Conservation (phyloP, 2,797 vertebrate genomes). For the Hephaestus fuliginosus region DNA sequence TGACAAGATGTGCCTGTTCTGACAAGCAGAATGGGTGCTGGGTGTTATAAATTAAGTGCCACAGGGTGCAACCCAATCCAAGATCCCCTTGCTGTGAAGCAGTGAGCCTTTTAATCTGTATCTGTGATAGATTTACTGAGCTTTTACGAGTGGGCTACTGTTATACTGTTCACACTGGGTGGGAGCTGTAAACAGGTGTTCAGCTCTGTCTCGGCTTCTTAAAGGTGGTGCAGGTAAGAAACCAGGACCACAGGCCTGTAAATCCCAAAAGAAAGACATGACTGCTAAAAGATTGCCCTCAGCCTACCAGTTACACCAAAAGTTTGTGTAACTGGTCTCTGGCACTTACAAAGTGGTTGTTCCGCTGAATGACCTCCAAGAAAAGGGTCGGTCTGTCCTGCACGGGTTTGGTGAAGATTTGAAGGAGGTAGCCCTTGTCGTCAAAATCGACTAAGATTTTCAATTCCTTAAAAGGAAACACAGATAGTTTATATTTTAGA, state of each 20-base stretch:
- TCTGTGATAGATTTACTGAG: slow-evolving; percentile 82
- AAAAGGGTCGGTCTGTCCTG: slow-evolving; percentile 91
- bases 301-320: not conserved
- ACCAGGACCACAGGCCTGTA: slow-evolving; percentile 32
- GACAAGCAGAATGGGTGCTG: slow-evolving; percentile 71
- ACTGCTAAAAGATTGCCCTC: not conserved
- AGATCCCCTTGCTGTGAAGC: slow-evolving; percentile 66
- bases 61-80: slow-evolving; percentile 77
- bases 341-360: slow-evolving; percentile 88
- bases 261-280: slow-evolving; percentile 16
- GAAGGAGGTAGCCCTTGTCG: slow-evolving; percentile 90
- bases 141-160: slow-evolving; percentile 74
- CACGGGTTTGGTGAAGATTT: slow-evolving; percentile 90
- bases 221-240: slow-evolving; percentile 28
- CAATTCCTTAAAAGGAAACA: slow-evolving; percentile 78
- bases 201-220: slow-evolving; percentile 46
- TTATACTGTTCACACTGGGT: slow-evolving; percentile 64
- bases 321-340: not conserved
- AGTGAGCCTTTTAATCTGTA: slow-evolving; percentile 76
- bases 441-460: slow-evolving; percentile 90
- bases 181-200: slow-evolving; percentile 80
- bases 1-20: slow-evolving; percentile 75
- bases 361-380: slow-evolving; percentile 89
- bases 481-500: not conserved
- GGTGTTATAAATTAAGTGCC: slow-evolving; percentile 69